Base-by-base conservation (phyloP, 1,140 invertebrate genomes). In the Eufriesea mexicana region DNA sequence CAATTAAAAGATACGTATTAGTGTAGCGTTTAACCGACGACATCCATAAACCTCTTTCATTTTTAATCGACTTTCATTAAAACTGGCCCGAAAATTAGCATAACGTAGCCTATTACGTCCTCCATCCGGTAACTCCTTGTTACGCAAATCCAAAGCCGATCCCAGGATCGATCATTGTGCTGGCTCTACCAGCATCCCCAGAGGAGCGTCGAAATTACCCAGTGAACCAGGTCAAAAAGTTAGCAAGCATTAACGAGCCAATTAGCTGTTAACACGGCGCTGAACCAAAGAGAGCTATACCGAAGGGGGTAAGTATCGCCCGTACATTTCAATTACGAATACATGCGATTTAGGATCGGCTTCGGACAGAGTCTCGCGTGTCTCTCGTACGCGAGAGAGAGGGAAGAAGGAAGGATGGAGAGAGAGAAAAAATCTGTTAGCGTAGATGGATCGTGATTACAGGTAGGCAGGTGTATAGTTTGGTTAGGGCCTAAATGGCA, bases 391-490 rank as follows among this genome's bases (percentile, higher is more conserved):
- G 14, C 18, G 5, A 75, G 18, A 25, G 42, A 28, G n/a, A 59
- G 59, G 45, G 72, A 5, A 67, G 23, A 51, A 55, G 16, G 20
- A 7, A 62, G 76, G 35, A 35, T 35, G 59, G 23, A 85, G 59
- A 61, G 35, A 61, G 70, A 35, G 28, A 59, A 72, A 86, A 89
- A 89, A 87, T 89, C 85, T 87, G 71, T 89, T 87, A 84, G 76
- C 83, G 71, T 80, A 66, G 73, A 78, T 79, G 78, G 45, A 79
- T 85, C 73, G 75, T 87, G 85, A 89, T 89, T 89, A 77, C 73
- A 80, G 83, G 89, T 81, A 84, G 84, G 85, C 90, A 91, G 89
- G 89, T 91, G 89, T 84, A 85, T 88, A 88, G 81, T 89, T 84
- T 86, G 80, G 77, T 86, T 84, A 86, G 77, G 78, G 68, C 71